These are phyloP conservation scores for Cephus nigrinus DNA, from an alignment of 2,888 invertebrate species.

Conservation along the genomic window DNA sequence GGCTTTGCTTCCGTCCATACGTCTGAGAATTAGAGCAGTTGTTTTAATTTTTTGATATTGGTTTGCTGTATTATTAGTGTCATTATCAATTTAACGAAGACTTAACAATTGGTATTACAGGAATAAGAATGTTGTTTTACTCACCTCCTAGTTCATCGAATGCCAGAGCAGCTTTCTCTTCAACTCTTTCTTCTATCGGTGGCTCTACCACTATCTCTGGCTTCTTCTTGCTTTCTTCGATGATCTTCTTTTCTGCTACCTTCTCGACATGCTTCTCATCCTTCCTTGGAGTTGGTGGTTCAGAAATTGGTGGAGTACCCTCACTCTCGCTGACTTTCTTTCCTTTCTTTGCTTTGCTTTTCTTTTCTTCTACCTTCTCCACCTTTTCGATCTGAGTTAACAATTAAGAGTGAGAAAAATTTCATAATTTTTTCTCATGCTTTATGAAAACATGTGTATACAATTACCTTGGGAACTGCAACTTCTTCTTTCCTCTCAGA, in stretches of 20 bases:
- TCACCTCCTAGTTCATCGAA: conserved; percentile 74
- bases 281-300: conserved; percentile 35
- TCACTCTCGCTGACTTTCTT: conserved; percentile 12
- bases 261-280: conserved; percentile 46
- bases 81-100: not conserved
- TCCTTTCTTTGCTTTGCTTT: conserved; percentile 63
- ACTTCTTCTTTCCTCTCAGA: conserved; percentile 43
- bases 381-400: conserved; percentile 46
- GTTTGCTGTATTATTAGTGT: not conserved
- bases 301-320: not conserved
- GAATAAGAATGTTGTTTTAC: conserved; percentile 50
- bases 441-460: not conserved
- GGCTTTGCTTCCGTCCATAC: conserved; percentile 81
- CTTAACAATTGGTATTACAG: not conserved
- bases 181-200: conserved; percentile 36
- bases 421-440: not conserved
- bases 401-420: not conserved
- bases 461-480: conserved; percentile 25
- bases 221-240: conserved; percentile 40
- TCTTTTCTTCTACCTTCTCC: conserved; percentile 58
- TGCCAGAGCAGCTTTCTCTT: conserved; percentile 59
- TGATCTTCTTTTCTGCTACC: conserved; percentile 31
- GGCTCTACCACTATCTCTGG: conserved; percentile 26
- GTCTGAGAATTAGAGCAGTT: conserved; percentile 67
- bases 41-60: not conserved